Conservation (phyloP, 1,140 invertebrate species). For the Solenopsis fugax region DNA sequence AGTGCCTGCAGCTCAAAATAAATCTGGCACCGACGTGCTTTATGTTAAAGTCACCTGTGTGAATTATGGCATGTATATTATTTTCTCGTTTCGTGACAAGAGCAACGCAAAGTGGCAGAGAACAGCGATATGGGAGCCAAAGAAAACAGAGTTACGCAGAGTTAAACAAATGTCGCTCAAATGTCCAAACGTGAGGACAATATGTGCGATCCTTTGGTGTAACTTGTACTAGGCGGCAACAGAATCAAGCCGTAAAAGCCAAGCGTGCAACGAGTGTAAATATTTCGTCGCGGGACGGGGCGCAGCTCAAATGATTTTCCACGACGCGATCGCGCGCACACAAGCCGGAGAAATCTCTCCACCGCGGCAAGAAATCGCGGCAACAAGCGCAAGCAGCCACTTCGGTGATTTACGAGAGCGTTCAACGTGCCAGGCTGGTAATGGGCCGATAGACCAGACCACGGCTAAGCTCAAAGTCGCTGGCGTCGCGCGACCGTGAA, state of each 20-base stretch:
- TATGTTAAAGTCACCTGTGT: neutral
- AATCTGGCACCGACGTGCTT: neutral
- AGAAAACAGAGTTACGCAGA: neutral
- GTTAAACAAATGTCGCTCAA: slow-evolving; percentile 30
- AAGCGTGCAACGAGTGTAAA: slow-evolving; percentile 26
- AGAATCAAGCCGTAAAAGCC: slow-evolving; percentile 36
- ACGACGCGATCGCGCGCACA: neutral
- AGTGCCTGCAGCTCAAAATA: neutral
- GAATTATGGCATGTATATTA: neutral
- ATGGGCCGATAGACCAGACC: slow-evolving; percentile 76
- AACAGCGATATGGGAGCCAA: neutral
- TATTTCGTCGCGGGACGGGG: slow-evolving; percentile 27
- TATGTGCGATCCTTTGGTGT: slow-evolving; percentile 14
- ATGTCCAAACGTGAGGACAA: slow-evolving; percentile 14
- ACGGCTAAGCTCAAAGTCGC: slow-evolving; percentile 74
- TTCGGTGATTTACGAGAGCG: slow-evolving; percentile 76
- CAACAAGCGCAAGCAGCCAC: slow-evolving; percentile 65
- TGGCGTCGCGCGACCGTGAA: slow-evolving; percentile 79
- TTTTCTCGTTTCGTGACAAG: slow-evolving; percentile 15
- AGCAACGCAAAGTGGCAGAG: neutral
- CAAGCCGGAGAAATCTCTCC: slow-evolving; percentile 31
- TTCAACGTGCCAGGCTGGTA: slow-evolving; percentile 78
- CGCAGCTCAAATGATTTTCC: slow-evolving; percentile 32
- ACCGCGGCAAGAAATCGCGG: slow-evolving; percentile 65
- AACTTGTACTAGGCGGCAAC: slow-evolving; percentile 9